These are phyloP conservation scores for Panurus biarmicus DNA, from an alignment of 2,113 vertebrate species.

Conservation along the genomic window DNA sequence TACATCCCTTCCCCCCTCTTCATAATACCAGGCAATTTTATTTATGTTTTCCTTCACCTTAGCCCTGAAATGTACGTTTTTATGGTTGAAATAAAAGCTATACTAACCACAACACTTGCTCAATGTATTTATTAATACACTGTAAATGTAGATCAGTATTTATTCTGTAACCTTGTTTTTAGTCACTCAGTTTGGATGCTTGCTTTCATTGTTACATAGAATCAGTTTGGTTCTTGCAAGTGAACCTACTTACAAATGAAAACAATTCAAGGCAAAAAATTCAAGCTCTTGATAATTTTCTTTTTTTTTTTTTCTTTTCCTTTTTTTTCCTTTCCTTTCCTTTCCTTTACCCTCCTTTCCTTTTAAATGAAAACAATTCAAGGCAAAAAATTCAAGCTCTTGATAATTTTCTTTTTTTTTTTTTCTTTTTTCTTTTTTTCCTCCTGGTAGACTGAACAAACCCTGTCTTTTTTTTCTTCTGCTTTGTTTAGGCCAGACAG, in stretches of 20 bases:
- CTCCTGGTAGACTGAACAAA: background rate
- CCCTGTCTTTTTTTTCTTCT: background rate
- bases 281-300: background rate
- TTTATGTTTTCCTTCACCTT: slow-evolving; percentile 13
- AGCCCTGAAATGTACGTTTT: background rate
- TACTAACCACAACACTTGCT: background rate
- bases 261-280: background rate
- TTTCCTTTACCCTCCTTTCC: no score
- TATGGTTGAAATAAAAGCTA: background rate
- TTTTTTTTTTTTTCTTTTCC: background rate
- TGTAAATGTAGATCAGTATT: background rate
- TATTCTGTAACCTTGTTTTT: background rate
- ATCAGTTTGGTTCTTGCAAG: background rate
- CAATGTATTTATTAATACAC: background rate
- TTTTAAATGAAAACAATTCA: slow-evolving; percentile 24
- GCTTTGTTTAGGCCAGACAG: background rate
- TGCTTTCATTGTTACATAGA: background rate
- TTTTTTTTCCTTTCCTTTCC: no score
- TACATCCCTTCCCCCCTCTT: background rate
- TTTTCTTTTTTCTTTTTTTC: no score
- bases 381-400: background rate
- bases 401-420: background rate
- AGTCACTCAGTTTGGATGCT: background rate
- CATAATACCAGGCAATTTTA: slow-evolving; percentile 4
- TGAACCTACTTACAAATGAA: background rate